Evolutionary conservation across 2,113 vertebrate species (phyloP), one percentile per base, ranked within the genome.

Genomic region (Embiotoca jacksoni): DNA sequence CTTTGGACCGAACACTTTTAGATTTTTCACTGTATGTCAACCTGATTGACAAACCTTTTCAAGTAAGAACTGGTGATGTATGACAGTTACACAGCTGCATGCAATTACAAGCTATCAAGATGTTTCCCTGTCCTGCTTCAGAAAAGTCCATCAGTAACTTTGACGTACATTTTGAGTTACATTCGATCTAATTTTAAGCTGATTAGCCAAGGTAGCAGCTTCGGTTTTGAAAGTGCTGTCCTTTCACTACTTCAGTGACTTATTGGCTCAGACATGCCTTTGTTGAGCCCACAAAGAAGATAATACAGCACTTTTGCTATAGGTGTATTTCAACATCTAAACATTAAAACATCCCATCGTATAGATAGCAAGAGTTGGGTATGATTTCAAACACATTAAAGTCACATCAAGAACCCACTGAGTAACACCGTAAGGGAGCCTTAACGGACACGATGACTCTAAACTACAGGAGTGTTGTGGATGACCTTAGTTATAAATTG

Each of bases 41-140:
- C 52, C 6, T 79, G 78, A 77, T 52, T 73, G 80, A 84, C 78
- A 61, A 67, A 72, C 65, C 78, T 49, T 78, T 79, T 84, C 63
- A 78, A 63, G 15, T 49, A 39, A 49, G 13, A 16, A 78, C 44
- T 75, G 65, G 58, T 52, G 44, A 56, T 4, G 3, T 52, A 9
- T 81, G 73, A 83, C 78, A 87, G 74, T 56, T 68, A 68, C 67
- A 77, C 53, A 71, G 50, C 50, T 62, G 52, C 13, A 14, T 49
- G 68, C 75, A 54, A 47, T 59, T 74, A 69, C 31, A 78, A 72
- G 46, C 76, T 58, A 54, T 75, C 31, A 63, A 64, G 7, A 76
- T 30, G 54, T 32, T 44, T 59, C 68, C 37, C 66, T 68, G 65
- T 68, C 30, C 53, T 59, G 37, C 33, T 61, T 16, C 1, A 69